Conservation (phyloP, 2,888 invertebrate genomes). For the Spilarctia lutea region DNA sequence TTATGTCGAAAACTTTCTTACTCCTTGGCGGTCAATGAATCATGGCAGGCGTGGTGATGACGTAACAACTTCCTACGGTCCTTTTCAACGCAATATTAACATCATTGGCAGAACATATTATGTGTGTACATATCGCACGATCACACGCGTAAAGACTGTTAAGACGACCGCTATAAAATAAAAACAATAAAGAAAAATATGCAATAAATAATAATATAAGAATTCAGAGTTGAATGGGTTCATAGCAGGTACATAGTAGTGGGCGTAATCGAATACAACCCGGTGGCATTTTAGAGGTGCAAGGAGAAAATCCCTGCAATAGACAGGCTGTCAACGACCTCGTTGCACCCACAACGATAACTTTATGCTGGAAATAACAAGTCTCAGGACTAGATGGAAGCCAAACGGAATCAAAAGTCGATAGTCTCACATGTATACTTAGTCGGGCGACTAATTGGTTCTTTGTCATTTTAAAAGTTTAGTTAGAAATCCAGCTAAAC, state of each 20-base stretch:
- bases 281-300: neutral
- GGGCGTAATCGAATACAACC: neutral
- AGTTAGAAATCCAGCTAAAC: neutral
- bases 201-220: neutral
- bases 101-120: conserved; percentile 6
- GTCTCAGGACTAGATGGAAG: neutral
- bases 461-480: neutral
- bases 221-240: neutral
- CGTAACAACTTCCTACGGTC: conserved; percentile 40
- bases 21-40: neutral
- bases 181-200: neutral
- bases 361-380: neutral
- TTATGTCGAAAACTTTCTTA: conserved; percentile 1
- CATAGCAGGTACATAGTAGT: neutral
- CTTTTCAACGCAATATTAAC: conserved; percentile 22
- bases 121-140: neutral
- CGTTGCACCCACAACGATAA: neutral
- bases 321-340: neutral
- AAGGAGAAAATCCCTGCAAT: neutral
- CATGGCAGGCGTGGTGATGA: conserved; percentile 42
- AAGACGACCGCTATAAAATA: neutral
- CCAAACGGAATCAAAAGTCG: neutral
- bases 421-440: neutral
- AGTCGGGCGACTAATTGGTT: neutral
- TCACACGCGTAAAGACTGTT: neutral